Evolutionary conservation across 2,888 invertebrate species (phyloP).

Genomic region (Oxytorus armatus): DNA sequence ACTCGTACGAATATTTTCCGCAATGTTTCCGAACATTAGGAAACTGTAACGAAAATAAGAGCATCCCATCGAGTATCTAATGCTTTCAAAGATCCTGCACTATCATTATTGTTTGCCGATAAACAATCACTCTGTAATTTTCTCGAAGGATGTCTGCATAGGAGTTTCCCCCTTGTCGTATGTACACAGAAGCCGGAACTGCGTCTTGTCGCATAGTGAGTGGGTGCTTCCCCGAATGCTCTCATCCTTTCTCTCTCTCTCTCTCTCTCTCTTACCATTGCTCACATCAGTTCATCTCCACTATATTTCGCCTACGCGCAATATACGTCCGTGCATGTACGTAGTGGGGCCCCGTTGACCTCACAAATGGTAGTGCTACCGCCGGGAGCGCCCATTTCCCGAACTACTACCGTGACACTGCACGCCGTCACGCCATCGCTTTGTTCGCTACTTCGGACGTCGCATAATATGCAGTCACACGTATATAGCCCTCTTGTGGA

Average conservation of each 20-base stretch:
- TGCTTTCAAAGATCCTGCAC: background rate
- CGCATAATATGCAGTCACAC: conserved; percentile 62
- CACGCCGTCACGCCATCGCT: conserved; percentile 62
- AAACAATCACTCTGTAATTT: background rate
- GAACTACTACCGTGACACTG: conserved; percentile 66
- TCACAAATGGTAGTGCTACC: conserved; percentile 62
- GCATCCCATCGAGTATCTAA: background rate
- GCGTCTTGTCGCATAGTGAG: conserved; percentile 64
- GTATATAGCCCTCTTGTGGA: conserved; percentile 28
- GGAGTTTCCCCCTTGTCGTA: conserved; percentile 9
- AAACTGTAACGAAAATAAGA: background rate
- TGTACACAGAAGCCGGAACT: conserved; percentile 56
- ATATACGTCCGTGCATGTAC: background rate
- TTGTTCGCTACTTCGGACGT: conserved; percentile 64
- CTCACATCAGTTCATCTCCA: conserved; percentile 46
- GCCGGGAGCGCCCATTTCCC: conserved; percentile 67
- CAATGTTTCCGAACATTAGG: background rate
- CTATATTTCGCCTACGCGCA: conserved; percentile 17
- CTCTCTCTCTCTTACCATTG: conserved; percentile 38
- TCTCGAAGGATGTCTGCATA: background rate
- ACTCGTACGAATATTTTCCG: background rate
- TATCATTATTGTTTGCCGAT: background rate
- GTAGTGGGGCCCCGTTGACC: conserved; percentile 57
- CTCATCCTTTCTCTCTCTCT: conserved; percentile 46
- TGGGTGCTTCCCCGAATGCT: conserved; percentile 58